Percentiles rank a stretch among this genome's conserved stretches.
These are phyloP conservation scores for Rafetus swinhoei DNA, from an alignment of 2,113 vertebrate species.

Conservation along the genomic window DNA sequence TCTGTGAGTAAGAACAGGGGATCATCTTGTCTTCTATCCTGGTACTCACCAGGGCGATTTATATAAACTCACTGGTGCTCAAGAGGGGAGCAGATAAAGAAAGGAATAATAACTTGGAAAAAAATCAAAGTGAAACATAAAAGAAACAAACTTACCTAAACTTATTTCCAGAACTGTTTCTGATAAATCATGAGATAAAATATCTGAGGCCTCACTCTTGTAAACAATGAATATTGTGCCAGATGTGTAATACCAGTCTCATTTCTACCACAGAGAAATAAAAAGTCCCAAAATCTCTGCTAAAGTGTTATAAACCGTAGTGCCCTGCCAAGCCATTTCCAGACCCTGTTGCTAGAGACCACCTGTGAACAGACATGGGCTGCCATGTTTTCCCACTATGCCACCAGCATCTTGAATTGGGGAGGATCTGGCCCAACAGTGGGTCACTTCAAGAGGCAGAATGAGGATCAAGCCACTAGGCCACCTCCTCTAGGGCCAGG, in stretches of 20 bases:
- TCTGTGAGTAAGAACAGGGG: background rate
- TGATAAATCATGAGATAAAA: background rate
- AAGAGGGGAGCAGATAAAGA: background rate
- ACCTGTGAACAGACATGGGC: background rate
- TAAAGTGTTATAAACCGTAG: background rate
- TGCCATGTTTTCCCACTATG: background rate
- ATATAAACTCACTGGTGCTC: background rate
- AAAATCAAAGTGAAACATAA: background rate
- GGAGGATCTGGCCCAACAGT: fast-evolving
- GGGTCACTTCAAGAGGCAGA: background rate
- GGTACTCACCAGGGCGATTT: background rate
- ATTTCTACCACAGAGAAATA: background rate
- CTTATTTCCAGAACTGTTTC: background rate
- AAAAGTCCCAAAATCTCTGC: background rate
- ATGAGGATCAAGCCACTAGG: background rate
- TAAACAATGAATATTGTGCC: background rate
- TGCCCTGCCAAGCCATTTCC: fast-evolving
- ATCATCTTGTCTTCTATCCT: background rate
- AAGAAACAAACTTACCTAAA: background rate
- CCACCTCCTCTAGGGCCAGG: background rate
- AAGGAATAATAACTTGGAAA: background rate
- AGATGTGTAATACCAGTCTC: background rate
- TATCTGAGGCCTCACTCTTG: fast-evolving
- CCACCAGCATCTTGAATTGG: background rate
- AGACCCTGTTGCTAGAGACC: background rate